Evolutionary conservation across 2,888 invertebrate species (phyloP).

Genomic region (Halocaridina rubra): DNA sequence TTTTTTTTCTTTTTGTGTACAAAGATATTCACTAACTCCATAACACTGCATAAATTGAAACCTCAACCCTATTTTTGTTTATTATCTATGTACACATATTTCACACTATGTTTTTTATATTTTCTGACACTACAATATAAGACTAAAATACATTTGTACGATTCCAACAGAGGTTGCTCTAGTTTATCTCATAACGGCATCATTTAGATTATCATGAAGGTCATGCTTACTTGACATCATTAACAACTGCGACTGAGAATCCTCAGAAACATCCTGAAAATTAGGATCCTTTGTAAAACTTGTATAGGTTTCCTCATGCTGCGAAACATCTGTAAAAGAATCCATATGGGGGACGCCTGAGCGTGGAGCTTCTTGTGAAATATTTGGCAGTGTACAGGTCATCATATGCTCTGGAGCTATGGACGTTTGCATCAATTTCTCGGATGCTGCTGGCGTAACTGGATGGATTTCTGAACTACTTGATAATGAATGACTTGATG

Average conservation of each 20-base stretch:
- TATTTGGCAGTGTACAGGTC: not conserved
- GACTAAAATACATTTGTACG: conserved; percentile 53
- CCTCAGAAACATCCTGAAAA: too few relatives aligned
- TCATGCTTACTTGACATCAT: conserved; percentile 19
- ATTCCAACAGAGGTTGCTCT: conserved; percentile 32
- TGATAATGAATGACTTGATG: too few relatives aligned
- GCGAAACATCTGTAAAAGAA: not conserved
- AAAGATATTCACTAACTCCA: not conserved
- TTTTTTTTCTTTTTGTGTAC: too few relatives aligned
- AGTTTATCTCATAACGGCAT: conserved; percentile 37
- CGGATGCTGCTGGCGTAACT: not conserved
- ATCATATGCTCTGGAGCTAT: not conserved
- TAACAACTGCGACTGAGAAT: not conserved
- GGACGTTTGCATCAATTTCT: not conserved
- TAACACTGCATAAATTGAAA: not conserved
- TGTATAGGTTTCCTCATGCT: too few relatives aligned
- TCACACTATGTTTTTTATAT: too few relatives aligned
- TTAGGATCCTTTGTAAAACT: too few relatives aligned
- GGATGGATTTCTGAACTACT: not conserved
- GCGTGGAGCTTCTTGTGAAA: not conserved
- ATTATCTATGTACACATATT: conserved; percentile 2
- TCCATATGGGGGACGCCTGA: not conserved
- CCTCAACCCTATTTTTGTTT: not conserved
- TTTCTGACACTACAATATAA: conserved; percentile 4
- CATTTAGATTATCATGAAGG: not conserved